Base-by-base conservation (phyloP, 2,797 vertebrate genomes). In the Takifugu rubripes region DNA sequence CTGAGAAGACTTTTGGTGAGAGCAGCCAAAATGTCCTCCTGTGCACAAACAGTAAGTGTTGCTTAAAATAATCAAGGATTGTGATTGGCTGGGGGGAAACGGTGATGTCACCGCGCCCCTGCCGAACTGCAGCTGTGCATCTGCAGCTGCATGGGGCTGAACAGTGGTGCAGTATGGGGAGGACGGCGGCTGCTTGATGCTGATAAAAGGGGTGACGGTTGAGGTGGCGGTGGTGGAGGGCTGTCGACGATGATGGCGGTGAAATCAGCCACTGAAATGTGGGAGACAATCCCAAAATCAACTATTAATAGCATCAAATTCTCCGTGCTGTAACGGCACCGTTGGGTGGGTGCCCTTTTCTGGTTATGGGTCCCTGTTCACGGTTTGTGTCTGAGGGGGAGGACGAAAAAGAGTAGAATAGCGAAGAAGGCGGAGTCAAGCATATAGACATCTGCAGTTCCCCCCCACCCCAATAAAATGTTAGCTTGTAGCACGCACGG, bases 81-180 rank as follows among this genome's bases (percentile, higher is more conserved):
- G 3, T 1, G 64, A 81, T 81, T 84, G 85, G 79, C 51, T 15
- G 31, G 33, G 36, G 59, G 58, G 46, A 68, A 54, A 25, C 27
- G 12, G 49, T 82, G 78, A 87, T 77, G 83, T 85, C 76, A 84
- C 42, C 26, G 73, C 68, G 57, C 51, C 68, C 62, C 62, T 49
- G 49, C 62, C 59, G 54, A 62, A 70, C 52, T 29, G 57, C 77
- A 80, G 75, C 68, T 79, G 74, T 62, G 70, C 9, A 27, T 66
- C 70, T 71, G 56, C 65, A 63, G 72, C 53, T 71, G 69, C 36
- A 40, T 40, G 44, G 56, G 40, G 31, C 48, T 60, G 59, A 71
- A 64, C 70, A 72, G 62, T 77, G 79, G 61, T 62, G 78, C 77
- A 80, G 64, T 80, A 77, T 75, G 56, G 27, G 26, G 47, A 45